phyloP scores from a whole-genome alignment of 2,888 invertebrate species.

The Allophyes oxyacanthae region DNA sequence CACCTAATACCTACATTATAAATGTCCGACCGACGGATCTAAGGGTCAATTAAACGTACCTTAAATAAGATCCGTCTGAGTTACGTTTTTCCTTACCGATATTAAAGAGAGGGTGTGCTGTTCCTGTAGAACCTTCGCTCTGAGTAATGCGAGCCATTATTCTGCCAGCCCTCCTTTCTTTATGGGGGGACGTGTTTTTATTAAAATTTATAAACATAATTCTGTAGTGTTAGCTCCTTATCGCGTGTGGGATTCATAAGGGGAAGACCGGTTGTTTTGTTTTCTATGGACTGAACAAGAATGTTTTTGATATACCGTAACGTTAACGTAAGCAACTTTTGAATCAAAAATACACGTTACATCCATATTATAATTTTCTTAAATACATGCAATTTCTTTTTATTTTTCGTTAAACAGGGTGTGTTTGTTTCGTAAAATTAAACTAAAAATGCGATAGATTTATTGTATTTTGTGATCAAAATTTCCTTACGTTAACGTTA shows the following conservation, averaged over 20 bases:
- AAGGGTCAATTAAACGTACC: constrained; percentile 50
- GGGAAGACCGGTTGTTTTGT: constrained; percentile 4
- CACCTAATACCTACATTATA: constrained; percentile 44
- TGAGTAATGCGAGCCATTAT: constrained; percentile 62
- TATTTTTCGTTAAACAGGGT: too few relatives aligned
- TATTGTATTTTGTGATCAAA: too few relatives aligned
- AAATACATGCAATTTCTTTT: too few relatives aligned
- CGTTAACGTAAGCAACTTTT: too few relatives aligned
- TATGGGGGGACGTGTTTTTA: constrained; percentile 56
- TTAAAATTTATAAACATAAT: constrained; percentile 73
- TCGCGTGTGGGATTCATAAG: constrained; percentile 32
- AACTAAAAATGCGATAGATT: too few relatives aligned
- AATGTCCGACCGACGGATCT: constrained; percentile 28
- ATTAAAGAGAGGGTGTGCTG: constrained; percentile 44
- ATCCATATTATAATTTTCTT: too few relatives aligned
- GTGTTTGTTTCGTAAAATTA: too few relatives aligned
- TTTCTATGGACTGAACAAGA: too few relatives aligned
- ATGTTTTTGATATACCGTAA: too few relatives aligned
- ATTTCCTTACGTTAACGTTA: too few relatives aligned
- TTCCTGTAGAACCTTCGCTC: constrained; percentile 32
- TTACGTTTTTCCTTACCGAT: constrained; percentile 50
- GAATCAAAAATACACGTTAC: too few relatives aligned
- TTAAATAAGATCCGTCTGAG: constrained; percentile 42
- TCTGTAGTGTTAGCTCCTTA: constrained; percentile 70
- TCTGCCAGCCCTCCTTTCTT: constrained; percentile 49